Evolutionary conservation across 2,888 invertebrate genomes (phyloP).

Genomic region (Habrosyne pyritoides): DNA sequence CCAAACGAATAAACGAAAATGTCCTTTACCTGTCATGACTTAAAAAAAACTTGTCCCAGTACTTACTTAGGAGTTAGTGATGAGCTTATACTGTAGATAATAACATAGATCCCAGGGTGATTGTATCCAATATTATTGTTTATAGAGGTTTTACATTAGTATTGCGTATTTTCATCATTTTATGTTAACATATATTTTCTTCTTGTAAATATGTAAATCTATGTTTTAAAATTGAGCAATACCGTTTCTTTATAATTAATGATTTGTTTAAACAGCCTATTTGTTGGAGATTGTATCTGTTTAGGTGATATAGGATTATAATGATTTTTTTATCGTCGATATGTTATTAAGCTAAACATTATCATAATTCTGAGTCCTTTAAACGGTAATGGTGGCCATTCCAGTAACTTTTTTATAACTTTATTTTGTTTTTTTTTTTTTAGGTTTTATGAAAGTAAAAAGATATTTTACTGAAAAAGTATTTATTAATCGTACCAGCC

Average conservation of each 20-base stretch:
- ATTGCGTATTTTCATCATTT: constrained; percentile 34
- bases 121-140: constrained; percentile 37
- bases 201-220: constrained; percentile 71
- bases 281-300: constrained; percentile 20
- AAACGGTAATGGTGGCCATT: constrained; percentile 6
- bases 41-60: background rate
- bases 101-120: constrained; percentile 38
- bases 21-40: background rate
- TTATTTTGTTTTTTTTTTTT: background rate
- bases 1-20: background rate
- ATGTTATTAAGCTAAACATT: background rate
- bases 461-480: background rate
- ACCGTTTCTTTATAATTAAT: constrained; percentile 22
- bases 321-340: background rate
- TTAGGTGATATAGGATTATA: background rate
- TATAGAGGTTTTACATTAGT: constrained; percentile 16
- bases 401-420: constrained; percentile 10
- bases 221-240: constrained; percentile 52
- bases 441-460: constrained; percentile 2
- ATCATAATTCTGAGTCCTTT: background rate
- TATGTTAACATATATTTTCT: constrained; percentile 56
- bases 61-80: constrained; percentile 35
- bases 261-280: constrained; percentile 12
- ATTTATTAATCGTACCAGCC: background rate
- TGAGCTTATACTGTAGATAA: constrained; percentile 43